phyloP scores from a whole-genome alignment of 2,113 vertebrate genomes.

The Microtus montanus region DNA sequence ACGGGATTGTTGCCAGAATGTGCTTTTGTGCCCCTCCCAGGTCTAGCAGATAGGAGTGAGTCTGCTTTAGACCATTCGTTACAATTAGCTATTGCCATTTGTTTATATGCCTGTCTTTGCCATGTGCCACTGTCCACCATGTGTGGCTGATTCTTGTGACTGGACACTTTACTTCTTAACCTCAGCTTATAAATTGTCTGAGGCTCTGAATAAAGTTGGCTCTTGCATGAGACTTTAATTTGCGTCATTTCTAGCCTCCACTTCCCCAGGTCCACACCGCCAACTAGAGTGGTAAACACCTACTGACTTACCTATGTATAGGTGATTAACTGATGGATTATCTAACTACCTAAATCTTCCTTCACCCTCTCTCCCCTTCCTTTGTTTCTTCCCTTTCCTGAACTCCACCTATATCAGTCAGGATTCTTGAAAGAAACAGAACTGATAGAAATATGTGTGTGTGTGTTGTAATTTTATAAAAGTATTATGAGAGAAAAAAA shows the following conservation, averaged over 20 bases:
- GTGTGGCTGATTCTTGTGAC: neutral
- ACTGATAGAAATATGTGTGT: neutral
- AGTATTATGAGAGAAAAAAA: too few species aligned
- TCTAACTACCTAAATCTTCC: neutral
- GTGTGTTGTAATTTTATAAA: too few species aligned
- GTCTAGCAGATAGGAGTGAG: neutral
- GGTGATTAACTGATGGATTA: neutral
- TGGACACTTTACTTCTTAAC: neutral
- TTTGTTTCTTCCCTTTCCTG: neutral
- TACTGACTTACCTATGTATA: neutral
- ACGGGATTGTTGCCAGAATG: neutral
- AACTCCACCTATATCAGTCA: neutral
- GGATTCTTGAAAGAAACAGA: neutral
- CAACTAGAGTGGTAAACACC: neutral
- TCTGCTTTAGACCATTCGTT: neutral
- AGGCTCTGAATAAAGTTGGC: neutral
- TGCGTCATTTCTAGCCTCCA: neutral
- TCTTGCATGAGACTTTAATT: neutral
- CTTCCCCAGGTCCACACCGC: neutral
- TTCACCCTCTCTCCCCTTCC: neutral
- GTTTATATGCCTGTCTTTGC: neutral
- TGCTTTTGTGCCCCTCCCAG: neutral
- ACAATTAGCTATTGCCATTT: neutral
- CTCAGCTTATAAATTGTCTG: neutral
- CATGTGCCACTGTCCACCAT: neutral